These are phyloP conservation scores for Pollimyrus isidori DNA, from an alignment of 2,113 vertebrate species.

Conservation along the genomic window DNA sequence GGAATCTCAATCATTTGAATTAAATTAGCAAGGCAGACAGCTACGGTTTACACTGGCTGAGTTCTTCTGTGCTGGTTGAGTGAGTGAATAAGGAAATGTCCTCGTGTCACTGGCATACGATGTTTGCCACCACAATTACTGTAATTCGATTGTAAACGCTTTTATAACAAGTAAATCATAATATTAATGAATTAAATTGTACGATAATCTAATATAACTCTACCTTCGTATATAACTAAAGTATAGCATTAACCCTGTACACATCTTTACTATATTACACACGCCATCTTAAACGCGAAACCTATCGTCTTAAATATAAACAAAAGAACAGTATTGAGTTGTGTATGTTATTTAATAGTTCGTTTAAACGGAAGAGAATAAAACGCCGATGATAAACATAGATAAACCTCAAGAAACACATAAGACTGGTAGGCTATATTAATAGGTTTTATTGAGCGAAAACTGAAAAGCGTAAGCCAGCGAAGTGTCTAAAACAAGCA, in stretches of 20 bases:
- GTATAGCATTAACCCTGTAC: neutral
- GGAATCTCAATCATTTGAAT: neutral
- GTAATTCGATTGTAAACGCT: neutral
- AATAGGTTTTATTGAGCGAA: neutral
- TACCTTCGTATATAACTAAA: neutral
- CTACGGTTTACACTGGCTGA: neutral
- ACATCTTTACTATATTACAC: neutral
- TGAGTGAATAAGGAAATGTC: neutral
- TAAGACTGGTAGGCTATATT: neutral
- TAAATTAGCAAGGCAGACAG: neutral
- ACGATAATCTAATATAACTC: neutral
- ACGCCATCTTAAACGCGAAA: neutral
- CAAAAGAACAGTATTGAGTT: neutral
- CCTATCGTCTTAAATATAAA: neutral
- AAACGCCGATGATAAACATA: neutral
- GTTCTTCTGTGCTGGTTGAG: neutral
- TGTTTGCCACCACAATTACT: neutral
- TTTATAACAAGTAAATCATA: neutral
- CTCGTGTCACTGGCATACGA: neutral
- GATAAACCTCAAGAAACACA: neutral
- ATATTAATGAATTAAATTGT: neutral
- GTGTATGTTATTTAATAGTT: neutral
- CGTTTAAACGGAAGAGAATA: neutral
- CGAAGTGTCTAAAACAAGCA: neutral
- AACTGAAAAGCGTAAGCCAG: neutral